Evolutionary conservation across 2,113 vertebrate species (phyloP), one percentile per base, ranked within the genome.

Genomic region (Callipepla squamata): DNA sequence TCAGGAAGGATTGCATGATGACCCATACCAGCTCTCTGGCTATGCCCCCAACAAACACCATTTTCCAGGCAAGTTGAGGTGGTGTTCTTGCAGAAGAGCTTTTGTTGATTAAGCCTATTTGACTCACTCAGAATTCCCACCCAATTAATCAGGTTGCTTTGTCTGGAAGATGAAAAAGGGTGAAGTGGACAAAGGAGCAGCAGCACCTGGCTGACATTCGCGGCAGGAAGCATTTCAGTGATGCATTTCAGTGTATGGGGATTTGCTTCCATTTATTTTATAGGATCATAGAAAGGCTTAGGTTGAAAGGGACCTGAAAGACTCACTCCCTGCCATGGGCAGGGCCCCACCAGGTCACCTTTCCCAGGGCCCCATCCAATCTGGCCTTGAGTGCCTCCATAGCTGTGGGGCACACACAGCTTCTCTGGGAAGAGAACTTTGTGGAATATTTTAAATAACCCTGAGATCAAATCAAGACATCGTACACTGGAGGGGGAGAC

Each of bases 181-280:
- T 77, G 45, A 20, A 36, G 18, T 0, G 2, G 22, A 13, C 62
- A 84, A 48, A 51, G 34, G 63, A 15, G 44, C 8, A 6, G 25
- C 2, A 2, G 25, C 2, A 2, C 44, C 44, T 36, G 34, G 20
- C 2, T 7, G 47, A 80, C 7, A 2, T 28, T 80, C 76, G 82
- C 38, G 47, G 30, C 7, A 3, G 62, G 67, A 87, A 82, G 61
- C 28, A 48, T 84, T 50, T 87, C 55, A 74, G 50, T 19, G 55
- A 2, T 18, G 4, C 0, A 0, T 61, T 23, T 70, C 68, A 90
- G 55, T 51, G 53, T 0, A 0, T 0, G 1, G 50, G 20, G 18
- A 36, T 86, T 74, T 1, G 1, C 73, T 91, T 84, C 1, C 3
- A 45, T 87, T 80, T 62, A 26, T 32, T 44, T 53, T 26, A 53